Evolutionary conservation across 2,888 invertebrate genomes (phyloP), one percentile per base, ranked within the genome.

Genomic region (Xestia sexstrigata): DNA sequence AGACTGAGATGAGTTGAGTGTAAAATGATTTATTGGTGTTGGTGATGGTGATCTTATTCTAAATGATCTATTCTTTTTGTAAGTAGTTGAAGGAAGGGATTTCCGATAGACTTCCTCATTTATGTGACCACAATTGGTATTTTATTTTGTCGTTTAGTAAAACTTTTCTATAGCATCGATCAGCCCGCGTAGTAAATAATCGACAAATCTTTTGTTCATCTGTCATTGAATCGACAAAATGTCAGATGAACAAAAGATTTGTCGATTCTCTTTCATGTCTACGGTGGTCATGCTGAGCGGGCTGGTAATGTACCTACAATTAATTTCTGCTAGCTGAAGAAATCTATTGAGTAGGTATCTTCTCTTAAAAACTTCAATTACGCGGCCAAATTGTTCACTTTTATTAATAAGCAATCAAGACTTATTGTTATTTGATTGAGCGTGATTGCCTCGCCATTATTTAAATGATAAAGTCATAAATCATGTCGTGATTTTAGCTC

Each of bases 381-480:
- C 20, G 20, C 17, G n/a, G 58, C 5, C 9, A 35, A 73, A 49
- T 76, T 49, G 30, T 23, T 63, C 47, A 47, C 60, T 83, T 70
- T 70, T 58, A 75, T 66, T 26, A 52, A n/a, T 9, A 9, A 79
- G 39, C 66, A 76, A 76, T 83, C 62, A 79, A 73, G 42, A 35
- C 55, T 70, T 76, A 83, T 58, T 80, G 26, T 62, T 78, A 35
- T 70, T 68, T 82, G 74, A 82, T 79, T 83, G 47, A 71, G 45
- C 26, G n/a, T 60, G 81, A 81, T 79, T 55, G 62, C 47, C 35
- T 68, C 35, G 42, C 49, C 58, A 35, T 58, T 58, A 82, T 82
- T 70, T 71, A 49, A 70, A 77, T 60, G 63, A 77, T 68, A 68
- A 68, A 82, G 11, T 35, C 47, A 70, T 63, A 68, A 71, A 71